These are phyloP conservation scores for Tragelaphus imberbis DNA, from an alignment of 2,113 vertebrate genomes.

Conservation along the genomic window DNA sequence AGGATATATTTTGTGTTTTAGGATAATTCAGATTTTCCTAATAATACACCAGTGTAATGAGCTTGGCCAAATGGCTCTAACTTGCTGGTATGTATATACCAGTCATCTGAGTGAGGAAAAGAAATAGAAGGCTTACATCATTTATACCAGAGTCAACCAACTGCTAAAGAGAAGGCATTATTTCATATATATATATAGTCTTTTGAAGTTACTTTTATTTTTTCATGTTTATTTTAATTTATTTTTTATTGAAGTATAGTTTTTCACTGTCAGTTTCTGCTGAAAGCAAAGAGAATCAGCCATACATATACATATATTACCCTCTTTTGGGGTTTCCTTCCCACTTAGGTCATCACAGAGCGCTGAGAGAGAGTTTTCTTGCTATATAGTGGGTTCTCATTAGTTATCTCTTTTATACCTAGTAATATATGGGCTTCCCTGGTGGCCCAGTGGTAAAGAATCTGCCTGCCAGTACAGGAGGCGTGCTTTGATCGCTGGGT, in stretches of 20 bases:
- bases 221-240: background rate
- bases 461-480: background rate
- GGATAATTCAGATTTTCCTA: constrained; percentile 29
- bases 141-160: background rate
- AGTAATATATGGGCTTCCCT: background rate
- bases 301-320: background rate
- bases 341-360: background rate
- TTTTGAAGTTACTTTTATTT: background rate
- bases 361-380: background rate
- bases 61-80: background rate
- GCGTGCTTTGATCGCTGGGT: background rate
- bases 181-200: background rate
- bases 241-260: background rate
- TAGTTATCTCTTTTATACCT: background rate
- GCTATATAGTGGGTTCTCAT: background rate
- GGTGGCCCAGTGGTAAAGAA: background rate
- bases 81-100: background rate
- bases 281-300: background rate
- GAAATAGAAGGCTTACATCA: background rate
- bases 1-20: constrained; percentile 31
- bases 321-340: background rate
- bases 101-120: constrained; percentile 20
- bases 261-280: background rate
- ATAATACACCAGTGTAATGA: background rate
- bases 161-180: background rate